Evolutionary conservation across 2,888 invertebrate genomes (phyloP), one percentile per base, ranked within the genome.

Genomic region (Schizotus pectinicornis): DNA sequence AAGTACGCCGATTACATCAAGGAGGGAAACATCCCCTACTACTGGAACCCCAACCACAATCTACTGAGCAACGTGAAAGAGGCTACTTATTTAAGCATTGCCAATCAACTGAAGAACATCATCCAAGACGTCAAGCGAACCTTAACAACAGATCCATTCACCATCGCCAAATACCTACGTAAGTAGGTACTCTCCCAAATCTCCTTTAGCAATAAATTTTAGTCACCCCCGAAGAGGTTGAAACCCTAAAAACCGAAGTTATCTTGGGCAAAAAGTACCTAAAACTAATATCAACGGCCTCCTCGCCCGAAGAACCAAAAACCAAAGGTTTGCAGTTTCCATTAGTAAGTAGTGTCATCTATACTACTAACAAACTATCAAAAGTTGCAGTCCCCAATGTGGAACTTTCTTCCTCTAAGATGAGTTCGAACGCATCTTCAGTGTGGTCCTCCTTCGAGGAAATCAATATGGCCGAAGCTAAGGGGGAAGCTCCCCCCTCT

Each of bases 41-140:
- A 76, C 56, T 81, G 81, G 81, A 74, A 81, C 35, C 57, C 74
- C 7, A 67, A 75, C 0, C 76, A 80, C 57, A 81, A 81, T 56
- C 71, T 81, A 7, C 78, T 81, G 0, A 76, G 72, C 1, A 6
- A 30, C 33, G 3, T 49, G 1, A 49, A 49, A n/a, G n/a, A 49
- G 14, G 22, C 39, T 3, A 49, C 50, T 6, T 37, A 11, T n/a
- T 11, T 8, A 7, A 38, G 32, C 8, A 22, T 37, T 11, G 50
- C 30, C 6, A 49, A 49, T 32, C 11, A 14, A 14, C 12, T 49
- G 32, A 49, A 49, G 8, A 37, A 39, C 5, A 49, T 49, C 9
- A 37, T 49, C 6, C 6, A 7, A 11, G 38, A 49, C 3, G 31
- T 49, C 2, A 32, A 49, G 1, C 37, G 39, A 2, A 41, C 2